Conservation (phyloP, 2,113 vertebrate species). For the Parus major region DNA sequence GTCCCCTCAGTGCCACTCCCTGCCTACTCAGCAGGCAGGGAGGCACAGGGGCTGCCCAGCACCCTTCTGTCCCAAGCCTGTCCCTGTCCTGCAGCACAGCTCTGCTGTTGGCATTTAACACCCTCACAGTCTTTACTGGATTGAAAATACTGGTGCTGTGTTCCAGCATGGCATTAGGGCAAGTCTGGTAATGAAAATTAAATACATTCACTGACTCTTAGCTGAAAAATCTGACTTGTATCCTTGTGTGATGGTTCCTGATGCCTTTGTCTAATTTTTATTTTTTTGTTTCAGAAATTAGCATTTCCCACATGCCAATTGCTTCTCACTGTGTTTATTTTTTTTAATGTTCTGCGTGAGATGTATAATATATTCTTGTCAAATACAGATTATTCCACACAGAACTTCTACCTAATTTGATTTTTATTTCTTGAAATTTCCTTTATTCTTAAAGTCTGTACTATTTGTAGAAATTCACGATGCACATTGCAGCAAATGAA, state of each 20-base stretch:
- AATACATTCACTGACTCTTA: neutral
- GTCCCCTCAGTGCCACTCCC: neutral
- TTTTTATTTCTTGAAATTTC: neutral
- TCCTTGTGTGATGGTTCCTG: neutral
- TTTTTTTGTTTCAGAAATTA: neutral
- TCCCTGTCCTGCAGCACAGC: neutral
- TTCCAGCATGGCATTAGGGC: neutral
- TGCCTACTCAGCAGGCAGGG: neutral
- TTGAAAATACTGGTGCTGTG: neutral
- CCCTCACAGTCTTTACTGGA: neutral
- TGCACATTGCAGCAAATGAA: neutral
- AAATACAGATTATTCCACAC: slow-evolving; percentile 17
- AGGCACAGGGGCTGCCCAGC: neutral
- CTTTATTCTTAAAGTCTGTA: neutral
- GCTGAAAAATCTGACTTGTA: neutral
- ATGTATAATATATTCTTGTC: neutral
- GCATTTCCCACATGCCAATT: neutral
- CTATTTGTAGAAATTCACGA: neutral
- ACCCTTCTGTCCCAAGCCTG: neutral
- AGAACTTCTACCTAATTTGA: neutral
- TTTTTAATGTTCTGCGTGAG: neutral
- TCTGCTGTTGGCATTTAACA: neutral
- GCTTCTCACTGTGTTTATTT: neutral
- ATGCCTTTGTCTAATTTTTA: neutral
- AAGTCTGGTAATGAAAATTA: neutral